Percentiles rank a stretch among this genome's conserved stretches.
phyloP scores from a whole-genome alignment of 2,797 vertebrate genomes.

The Enteromius mattozi region DNA sequence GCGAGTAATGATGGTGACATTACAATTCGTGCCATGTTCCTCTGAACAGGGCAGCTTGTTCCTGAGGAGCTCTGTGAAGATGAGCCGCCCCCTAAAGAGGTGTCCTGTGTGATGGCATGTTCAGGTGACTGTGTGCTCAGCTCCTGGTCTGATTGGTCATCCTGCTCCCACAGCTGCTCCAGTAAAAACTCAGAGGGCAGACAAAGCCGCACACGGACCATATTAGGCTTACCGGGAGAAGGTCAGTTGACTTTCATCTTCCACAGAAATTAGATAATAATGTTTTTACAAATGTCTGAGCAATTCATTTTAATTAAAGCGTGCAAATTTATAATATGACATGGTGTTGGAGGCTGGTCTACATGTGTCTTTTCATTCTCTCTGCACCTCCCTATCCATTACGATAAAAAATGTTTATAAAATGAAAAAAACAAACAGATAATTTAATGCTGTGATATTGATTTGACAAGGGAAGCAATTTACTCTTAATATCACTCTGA shows the following conservation, averaged over 20 bases:
- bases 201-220: slow-evolving; percentile 86
- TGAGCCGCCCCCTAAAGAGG: slow-evolving; percentile 70
- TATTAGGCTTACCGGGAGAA: slow-evolving; percentile 89
- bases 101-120: slow-evolving; percentile 86
- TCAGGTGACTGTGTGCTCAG: slow-evolving; percentile 87
- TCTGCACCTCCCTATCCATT: not conserved
- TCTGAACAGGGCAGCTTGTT: slow-evolving; percentile 80
- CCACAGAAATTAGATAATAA: not conserved
- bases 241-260: slow-evolving; percentile 74
- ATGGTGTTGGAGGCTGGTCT: not conserved
- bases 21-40: not conserved
- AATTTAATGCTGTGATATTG: not conserved
- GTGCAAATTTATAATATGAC: not conserved
- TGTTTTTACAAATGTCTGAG: slow-evolving; percentile 3
- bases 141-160: slow-evolving; percentile 89
- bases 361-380: not conserved
- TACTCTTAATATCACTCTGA: slow-evolving; percentile 2
- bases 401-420: not conserved
- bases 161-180: slow-evolving; percentile 91
- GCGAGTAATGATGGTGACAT: not conserved
- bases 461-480: slow-evolving; percentile 20
- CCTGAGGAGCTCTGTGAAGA: slow-evolving; percentile 77
- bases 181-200: slow-evolving; percentile 85
- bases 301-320: not conserved
- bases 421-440: not conserved